Evolutionary conservation across 2,888 invertebrate genomes (phyloP), one percentile per base, ranked within the genome.

Genomic region (Bombylius major): DNA sequence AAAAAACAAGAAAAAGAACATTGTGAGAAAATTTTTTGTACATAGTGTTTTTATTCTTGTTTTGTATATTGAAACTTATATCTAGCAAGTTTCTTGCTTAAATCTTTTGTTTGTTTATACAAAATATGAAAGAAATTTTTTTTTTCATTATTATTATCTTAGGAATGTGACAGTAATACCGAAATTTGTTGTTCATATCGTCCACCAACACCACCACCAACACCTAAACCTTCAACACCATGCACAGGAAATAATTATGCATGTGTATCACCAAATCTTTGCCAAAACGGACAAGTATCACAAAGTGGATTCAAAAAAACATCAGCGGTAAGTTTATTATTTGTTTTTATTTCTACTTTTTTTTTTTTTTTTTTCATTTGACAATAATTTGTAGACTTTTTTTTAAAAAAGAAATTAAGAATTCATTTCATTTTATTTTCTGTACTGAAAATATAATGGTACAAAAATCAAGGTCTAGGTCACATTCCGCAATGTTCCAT

Each of bases 151-250:
- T 57, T 58, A 59, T 60, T 56, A 57, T 71, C 72, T 7, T 65
- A 77, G 77, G 70, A 70, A 56, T 77, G 77, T 65, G 70, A 71
- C 56, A 63, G 67, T 12, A 69, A 70, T 57, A 69, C 67, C 11
- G 70, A 77, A 67, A 65, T 71, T 3, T 77, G 77, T 62, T 77
- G 77, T 62, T 67, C 66, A 56, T 71, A 67, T 59, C 70, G 68
- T 54, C 62, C 53, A 55, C 63, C 69, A 60, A 64, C 66, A 47
- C 59, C 65, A 59, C 32, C 57, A 5, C 58, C 59, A 47, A 58
- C 61, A 14, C 61, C 57, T 34, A 63, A 64, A 51, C 61, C 62
- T 53, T 55, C 62, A 50, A 66, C 66, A 5, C 66, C 72, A n/a
- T 70, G 70, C 46, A 63, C 65, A 59, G 64, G 64, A 52, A 60